Base-by-base conservation (phyloP, 2,797 vertebrate species). In the Typhlichthys subterraneus region DNA sequence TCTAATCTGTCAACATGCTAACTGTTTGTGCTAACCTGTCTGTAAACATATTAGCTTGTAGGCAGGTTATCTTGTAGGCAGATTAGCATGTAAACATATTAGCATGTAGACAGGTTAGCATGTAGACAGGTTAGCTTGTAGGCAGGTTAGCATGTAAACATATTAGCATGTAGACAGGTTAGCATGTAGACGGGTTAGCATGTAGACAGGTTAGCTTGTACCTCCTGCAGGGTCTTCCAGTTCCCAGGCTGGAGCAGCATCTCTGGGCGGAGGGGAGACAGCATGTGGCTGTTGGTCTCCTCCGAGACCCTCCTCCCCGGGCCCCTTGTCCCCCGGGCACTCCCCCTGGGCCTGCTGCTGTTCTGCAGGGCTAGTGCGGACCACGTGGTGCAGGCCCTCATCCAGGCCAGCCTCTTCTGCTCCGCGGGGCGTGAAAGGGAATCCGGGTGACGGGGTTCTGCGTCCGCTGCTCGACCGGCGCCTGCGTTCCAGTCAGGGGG, bases 351-450 rank as follows among this genome's bases (percentile, higher is more conserved):
- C 52, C 90, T 96, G 63, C 80, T 91, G 76, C 89, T 86, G 74
- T 91, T 94, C 83, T 92, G 88, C 48, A 88, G 79, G 51, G 86
- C 86, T 66, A 94, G 89, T 86, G 90, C 89, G 69, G 89, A 85
- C 96, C 96, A 98, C 9, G 94, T 74, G 75, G 85, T 83, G 70
- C 90, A 95, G 9, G 83, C 89, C 52, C 86, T 93, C 87, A 95
- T 93, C 97, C 97, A 99, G 0, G 73, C 71, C 76, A 93, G 70
- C 69, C 94, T 93, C 79, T 91, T 98, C 58, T 89, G 84, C 78
- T 98, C 94, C 38, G 91, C 73, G 69, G 58, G 64, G 56, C 90
- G 88, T 6, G 83, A 73, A 76, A 94, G 74, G 58, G 59, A 72
- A 7, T 52, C 9, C 0, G 67, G 62, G 23, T 29, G 23, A 29